phyloP scores from a whole-genome alignment of 2,888 invertebrate species.

The Orchesellides sinensis region DNA sequence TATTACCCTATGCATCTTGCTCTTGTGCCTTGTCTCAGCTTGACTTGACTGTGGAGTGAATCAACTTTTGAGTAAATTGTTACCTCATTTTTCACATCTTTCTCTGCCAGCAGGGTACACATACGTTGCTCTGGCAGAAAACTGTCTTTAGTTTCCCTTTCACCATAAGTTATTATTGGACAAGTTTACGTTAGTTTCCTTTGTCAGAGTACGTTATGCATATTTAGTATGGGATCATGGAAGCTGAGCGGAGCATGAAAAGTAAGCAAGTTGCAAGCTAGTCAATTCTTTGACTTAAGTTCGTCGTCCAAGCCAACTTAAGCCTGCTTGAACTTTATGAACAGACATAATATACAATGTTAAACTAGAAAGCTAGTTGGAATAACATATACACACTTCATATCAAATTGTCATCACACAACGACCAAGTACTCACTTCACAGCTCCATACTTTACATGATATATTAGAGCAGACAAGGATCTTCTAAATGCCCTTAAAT shows the following conservation, averaged over 20 bases:
- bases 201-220: conserved; percentile 22
- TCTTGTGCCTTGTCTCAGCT: conserved; percentile 19
- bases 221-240: conserved; percentile 36
- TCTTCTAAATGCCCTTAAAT: conserved; percentile 29
- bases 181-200: conserved; percentile 25
- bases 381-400: not conserved
- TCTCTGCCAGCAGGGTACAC: conserved; percentile 16
- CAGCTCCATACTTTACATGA: conserved; percentile 42
- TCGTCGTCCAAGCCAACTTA: conserved; percentile 3
- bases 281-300: too few relatives aligned
- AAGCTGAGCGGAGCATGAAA: not conserved
- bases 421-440: conserved; percentile 7
- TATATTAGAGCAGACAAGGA: conserved; percentile 56
- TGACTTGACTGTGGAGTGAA: conserved; percentile 49
- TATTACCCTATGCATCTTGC: conserved; percentile 58
- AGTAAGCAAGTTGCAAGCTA: conserved; percentile 16
- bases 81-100: conserved; percentile 64
- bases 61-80: conserved; percentile 62
- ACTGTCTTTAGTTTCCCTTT: too few relatives aligned
- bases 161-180: not conserved
- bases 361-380: too few relatives aligned
- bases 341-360: too few relatives aligned
- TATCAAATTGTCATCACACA: not conserved
- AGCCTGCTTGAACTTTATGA: too few relatives aligned
- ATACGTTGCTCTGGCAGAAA: too few relatives aligned